Conservation (phyloP, 1,140 invertebrate genomes). For the Ceratina japonica region DNA sequence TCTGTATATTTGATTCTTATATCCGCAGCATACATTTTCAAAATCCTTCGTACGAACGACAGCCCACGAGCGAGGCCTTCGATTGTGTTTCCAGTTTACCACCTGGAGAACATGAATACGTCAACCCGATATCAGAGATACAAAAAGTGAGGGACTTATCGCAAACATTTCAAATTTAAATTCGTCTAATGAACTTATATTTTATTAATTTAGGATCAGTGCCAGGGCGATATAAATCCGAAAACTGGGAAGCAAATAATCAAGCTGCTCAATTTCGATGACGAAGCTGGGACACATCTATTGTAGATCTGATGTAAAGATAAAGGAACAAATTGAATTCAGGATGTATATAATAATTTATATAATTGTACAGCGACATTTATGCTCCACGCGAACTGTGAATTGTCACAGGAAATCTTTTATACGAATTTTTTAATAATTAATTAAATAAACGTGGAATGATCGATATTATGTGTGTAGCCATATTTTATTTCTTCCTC, state of each 20-base stretch:
- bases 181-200: background rate
- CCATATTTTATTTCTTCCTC: background rate
- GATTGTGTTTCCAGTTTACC: slow-evolving; percentile 62
- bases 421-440: too few species aligned
- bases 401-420: too few species aligned
- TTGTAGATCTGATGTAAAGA: background rate
- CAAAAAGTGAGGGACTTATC: background rate
- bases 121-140: slow-evolving; percentile 66
- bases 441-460: slow-evolving; percentile 2
- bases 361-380: background rate
- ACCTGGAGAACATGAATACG: slow-evolving; percentile 75
- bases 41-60: slow-evolving; percentile 71
- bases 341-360: slow-evolving; percentile 7
- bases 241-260: background rate
- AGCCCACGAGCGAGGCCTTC: slow-evolving; percentile 31
- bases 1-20: background rate
- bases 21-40: slow-evolving; percentile 74
- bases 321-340: too few species aligned
- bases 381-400: background rate
- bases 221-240: background rate
- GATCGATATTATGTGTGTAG: background rate
- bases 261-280: slow-evolving; percentile 1
- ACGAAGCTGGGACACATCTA: slow-evolving; percentile 11
- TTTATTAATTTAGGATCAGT: background rate
- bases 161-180: background rate